Percentiles rank a stretch among this genome's conserved stretches.
These are phyloP conservation scores for Trogon surrucura DNA, from an alignment of 2,113 vertebrate genomes.

Conservation along the genomic window DNA sequence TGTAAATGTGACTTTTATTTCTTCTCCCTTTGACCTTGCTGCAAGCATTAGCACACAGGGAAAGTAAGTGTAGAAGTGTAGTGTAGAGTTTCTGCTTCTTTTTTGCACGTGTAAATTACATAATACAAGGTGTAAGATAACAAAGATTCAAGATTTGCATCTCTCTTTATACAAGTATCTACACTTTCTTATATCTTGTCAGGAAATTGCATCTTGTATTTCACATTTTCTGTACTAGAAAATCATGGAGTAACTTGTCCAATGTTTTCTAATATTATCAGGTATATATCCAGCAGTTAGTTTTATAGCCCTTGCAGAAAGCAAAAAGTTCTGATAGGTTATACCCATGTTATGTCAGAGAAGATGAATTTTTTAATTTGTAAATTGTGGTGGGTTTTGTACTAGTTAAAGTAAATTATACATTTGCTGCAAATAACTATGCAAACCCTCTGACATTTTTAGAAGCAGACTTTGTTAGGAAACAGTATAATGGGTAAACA, in stretches of 20 bases:
- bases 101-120: neutral
- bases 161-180: neutral
- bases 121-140: neutral
- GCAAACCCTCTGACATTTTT: neutral
- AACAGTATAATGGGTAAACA: neutral
- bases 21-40: neutral
- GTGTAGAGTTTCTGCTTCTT: neutral
- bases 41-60: neutral
- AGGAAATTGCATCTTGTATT: neutral
- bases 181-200: neutral
- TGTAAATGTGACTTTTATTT: neutral
- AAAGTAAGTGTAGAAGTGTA: neutral
- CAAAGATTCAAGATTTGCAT: neutral
- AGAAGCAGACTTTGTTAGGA: neutral
- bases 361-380: neutral
- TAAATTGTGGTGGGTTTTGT: neutral
- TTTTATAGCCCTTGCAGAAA: neutral
- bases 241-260: neutral
- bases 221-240: neutral
- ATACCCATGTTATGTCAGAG: neutral
- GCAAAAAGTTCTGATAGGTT: neutral
- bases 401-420: neutral
- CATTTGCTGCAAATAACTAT: neutral
- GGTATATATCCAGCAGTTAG: neutral
- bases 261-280: neutral